Evolutionary conservation across 2,113 vertebrate species (phyloP).

Genomic region (Sinocyclocheilus maitianheensis): DNA sequence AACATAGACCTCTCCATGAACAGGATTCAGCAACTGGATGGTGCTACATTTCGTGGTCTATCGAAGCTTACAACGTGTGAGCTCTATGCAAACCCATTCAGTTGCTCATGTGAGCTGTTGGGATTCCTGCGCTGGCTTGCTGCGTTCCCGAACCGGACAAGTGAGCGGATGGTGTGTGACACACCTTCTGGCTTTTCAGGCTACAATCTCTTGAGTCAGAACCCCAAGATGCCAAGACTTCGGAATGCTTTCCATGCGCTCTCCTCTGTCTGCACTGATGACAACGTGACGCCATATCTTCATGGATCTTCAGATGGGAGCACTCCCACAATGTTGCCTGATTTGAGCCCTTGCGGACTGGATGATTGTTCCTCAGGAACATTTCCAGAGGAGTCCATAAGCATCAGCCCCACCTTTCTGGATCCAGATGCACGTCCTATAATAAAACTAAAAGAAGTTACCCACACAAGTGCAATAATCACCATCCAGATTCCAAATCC

Average conservation of each 20-base stretch:
- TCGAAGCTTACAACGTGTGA: slow-evolving; percentile 91
- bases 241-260: slow-evolving; percentile 89
- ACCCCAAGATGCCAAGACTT: slow-evolving; percentile 80
- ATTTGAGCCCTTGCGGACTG: slow-evolving; percentile 76
- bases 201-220: slow-evolving; percentile 91
- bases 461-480: slow-evolving; percentile 85
- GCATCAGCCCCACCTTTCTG: slow-evolving; percentile 76
- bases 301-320: slow-evolving; percentile 65
- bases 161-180: slow-evolving; percentile 94
- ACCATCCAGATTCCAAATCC: slow-evolving; percentile 90
- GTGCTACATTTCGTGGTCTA: slow-evolving; percentile 85
- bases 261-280: slow-evolving; percentile 84
- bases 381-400: slow-evolving; percentile 80
- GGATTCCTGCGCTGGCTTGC: slow-evolving; percentile 94
- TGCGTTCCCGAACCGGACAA: slow-evolving; percentile 89
- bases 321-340: slow-evolving; percentile 70
- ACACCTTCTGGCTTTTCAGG: slow-evolving; percentile 86
- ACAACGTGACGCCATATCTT: slow-evolving; percentile 76
- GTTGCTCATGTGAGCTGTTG: slow-evolving; percentile 93
- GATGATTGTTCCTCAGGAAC: slow-evolving; percentile 92
- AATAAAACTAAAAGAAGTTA: slow-evolving; percentile 86
- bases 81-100: slow-evolving; percentile 97
- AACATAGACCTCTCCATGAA: slow-evolving; percentile 99
- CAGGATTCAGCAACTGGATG: slow-evolving; percentile 91
- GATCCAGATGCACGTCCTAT: slow-evolving; percentile 80